phyloP scores from a whole-genome alignment of 2,888 invertebrate genomes.

The Eucera pruinosa region DNA sequence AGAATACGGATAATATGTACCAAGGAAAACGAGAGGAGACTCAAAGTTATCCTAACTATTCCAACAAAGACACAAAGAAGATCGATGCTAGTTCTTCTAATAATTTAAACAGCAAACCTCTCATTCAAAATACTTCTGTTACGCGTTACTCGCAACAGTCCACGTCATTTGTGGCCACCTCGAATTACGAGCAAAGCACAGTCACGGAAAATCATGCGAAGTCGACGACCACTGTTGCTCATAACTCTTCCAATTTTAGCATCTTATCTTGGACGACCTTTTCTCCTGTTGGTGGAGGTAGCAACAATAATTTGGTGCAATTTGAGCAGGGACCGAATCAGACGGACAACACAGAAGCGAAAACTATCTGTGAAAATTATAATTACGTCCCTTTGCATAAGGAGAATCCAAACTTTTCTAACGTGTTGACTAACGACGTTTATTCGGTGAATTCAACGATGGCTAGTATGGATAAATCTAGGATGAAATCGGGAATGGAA shows the following conservation, averaged over 20 bases:
- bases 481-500: constrained; percentile 75
- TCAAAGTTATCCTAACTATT: constrained; percentile 72
- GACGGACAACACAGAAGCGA: constrained; percentile 71
- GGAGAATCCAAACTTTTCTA: constrained; percentile 72
- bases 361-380: constrained; percentile 79
- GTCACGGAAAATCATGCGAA: constrained; percentile 73
- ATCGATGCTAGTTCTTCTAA: constrained; percentile 64
- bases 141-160: constrained; percentile 70
- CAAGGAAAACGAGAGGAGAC: constrained; percentile 73
- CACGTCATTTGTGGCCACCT: constrained; percentile 71
- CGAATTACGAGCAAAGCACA: constrained; percentile 78
- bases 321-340: constrained; percentile 69
- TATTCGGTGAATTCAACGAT: constrained; percentile 66
- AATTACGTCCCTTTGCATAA: constrained; percentile 78
- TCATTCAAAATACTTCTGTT: constrained; percentile 48
- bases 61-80: constrained; percentile 73
- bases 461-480: constrained; percentile 74
- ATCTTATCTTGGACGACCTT: constrained; percentile 83
- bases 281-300: constrained; percentile 75
- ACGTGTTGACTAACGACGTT: constrained; percentile 68
- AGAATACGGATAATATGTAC: constrained; percentile 66
- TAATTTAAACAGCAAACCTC: constrained; percentile 47
- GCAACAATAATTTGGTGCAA: constrained; percentile 68
- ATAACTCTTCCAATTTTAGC: constrained; percentile 82
- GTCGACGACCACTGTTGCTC: constrained; percentile 80